Evolutionary conservation across 2,113 vertebrate species (phyloP), one percentile per base, ranked within the genome.

Genomic region (Spheniscus mendiculus): DNA sequence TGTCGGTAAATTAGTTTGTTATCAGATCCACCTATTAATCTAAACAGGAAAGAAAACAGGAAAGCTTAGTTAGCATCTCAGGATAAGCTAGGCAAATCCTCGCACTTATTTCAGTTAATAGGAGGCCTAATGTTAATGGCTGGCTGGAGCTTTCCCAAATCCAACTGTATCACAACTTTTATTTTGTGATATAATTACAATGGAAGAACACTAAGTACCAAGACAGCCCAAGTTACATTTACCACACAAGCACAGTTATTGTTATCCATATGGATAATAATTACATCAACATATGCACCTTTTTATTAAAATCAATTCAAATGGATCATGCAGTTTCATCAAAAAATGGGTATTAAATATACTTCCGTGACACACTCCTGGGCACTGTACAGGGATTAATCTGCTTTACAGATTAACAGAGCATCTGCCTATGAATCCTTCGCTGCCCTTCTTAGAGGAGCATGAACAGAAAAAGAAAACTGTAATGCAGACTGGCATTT

Each of bases 1-100:
- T 99, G 99, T 98, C 99, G 99, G 98, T 99, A 99, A 97, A 99
- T 99, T 72, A 99, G 98, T 96, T 99, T 99, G 98, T 99, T 99
- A 98, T 99, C 99, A 40, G 99, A 99, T 87, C 99, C 99, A 76
- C 99, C 99, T 89, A 99, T 99, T 98, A 99, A 98, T 98, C 99
- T 99, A 97, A 97, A 95, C 69, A 63, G 23, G 8, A 85, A 87
- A 93, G 36, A 98, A 82, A 97, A 90, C 74, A 97, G 29, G 76
- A 91, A 96, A 88, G 29, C 18, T 88, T 56, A 77, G 42, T 90
- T 76, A 91, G 58, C 18, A 72, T 30, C 42, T 78, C 67, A 69
- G 36, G 18, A 77, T 52, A 90, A 94, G 12, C 6, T 62, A 4
- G 16, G 36, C 36, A 95, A 90, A 93, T 27, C n/a, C 23, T 29